Percentiles rank a stretch among this genome's conserved stretches.
These are phyloP conservation scores for Eupithecia inturbata DNA, from an alignment of 2,888 invertebrate genomes.

Conservation along the genomic window DNA sequence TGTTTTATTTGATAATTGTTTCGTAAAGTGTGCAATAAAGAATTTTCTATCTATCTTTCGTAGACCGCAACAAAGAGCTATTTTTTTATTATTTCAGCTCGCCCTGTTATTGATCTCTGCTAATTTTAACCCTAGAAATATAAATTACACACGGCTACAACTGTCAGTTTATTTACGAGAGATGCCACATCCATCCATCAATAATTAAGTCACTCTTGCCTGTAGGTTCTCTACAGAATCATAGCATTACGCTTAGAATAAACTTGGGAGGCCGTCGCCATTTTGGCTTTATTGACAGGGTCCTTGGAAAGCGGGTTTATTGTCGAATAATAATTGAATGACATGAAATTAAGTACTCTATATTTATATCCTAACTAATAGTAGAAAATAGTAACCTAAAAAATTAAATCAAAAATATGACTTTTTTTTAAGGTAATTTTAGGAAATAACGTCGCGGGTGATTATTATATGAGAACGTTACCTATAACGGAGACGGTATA, in stretches of 20 bases:
- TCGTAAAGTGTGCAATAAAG: too few species aligned
- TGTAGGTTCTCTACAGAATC: conserved; percentile 15
- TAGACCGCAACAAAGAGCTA: too few species aligned
- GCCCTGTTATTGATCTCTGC: background rate
- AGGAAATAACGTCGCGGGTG: too few species aligned
- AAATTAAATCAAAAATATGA: too few species aligned
- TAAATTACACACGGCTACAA: background rate
- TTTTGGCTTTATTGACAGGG: conserved; percentile 29
- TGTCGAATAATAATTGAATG: conserved; percentile 1
- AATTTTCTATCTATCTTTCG: too few species aligned
- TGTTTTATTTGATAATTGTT: too few species aligned
- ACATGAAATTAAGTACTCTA: background rate
- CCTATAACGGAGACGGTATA: too few species aligned
- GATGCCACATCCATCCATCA: conserved; percentile 1
- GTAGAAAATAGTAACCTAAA: too few species aligned
- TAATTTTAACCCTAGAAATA: background rate
- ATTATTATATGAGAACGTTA: too few species aligned
- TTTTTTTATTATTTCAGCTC: background rate
- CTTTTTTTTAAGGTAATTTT: too few species aligned
- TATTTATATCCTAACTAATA: too few species aligned
- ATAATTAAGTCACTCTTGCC: background rate
- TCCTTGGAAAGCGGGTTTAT: background rate
- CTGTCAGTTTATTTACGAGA: background rate
- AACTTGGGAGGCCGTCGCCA: conserved; percentile 32
- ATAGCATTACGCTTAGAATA: conserved; percentile 22